Evolutionary conservation across 2,113 vertebrate genomes (phyloP).

Genomic region (Periophthalmus modestus): DNA sequence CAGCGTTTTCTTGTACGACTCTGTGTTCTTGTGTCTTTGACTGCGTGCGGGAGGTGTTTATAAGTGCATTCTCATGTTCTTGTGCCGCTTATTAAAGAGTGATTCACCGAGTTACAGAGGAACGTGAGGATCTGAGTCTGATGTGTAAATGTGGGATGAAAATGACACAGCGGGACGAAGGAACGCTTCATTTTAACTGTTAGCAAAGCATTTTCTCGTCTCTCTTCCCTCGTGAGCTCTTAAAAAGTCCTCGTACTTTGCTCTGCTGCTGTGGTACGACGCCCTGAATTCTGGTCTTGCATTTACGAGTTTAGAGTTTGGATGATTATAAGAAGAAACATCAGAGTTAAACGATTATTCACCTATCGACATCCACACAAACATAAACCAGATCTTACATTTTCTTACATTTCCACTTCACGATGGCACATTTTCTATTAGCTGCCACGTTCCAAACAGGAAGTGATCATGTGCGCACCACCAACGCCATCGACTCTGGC

Average conservation of each 20-base stretch:
- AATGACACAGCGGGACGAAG: constrained; percentile 36
- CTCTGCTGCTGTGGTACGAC: constrained; percentile 7
- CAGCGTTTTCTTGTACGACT: neutral
- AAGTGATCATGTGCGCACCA: too few relatives aligned
- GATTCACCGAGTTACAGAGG: constrained; percentile 20
- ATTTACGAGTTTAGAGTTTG: too few relatives aligned
- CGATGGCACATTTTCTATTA: too few relatives aligned
- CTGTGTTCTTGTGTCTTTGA: constrained; percentile 3
- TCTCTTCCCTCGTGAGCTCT: constrained; percentile 10
- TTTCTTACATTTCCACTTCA: too few relatives aligned
- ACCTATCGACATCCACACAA: too few relatives aligned
- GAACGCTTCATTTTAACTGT: constrained; percentile 41
- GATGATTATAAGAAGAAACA: too few relatives aligned
- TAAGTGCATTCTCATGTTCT: constrained; percentile 1
- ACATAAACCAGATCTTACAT: too few relatives aligned
- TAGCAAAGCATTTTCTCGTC: constrained; percentile 16
- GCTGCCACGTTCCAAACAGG: too few relatives aligned
- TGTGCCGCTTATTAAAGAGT: constrained; percentile 1
- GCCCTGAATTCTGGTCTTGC: constrained; percentile 15
- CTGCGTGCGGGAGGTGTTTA: neutral
- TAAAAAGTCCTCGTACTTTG: constrained; percentile 19
- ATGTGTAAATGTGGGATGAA: constrained; percentile 32
- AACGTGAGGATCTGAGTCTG: constrained; percentile 37
- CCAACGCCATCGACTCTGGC: too few relatives aligned
- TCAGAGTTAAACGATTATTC: too few relatives aligned